These are phyloP conservation scores for Apteryx mantelli DNA, from an alignment of 2,113 vertebrate genomes.

Conservation along the genomic window DNA sequence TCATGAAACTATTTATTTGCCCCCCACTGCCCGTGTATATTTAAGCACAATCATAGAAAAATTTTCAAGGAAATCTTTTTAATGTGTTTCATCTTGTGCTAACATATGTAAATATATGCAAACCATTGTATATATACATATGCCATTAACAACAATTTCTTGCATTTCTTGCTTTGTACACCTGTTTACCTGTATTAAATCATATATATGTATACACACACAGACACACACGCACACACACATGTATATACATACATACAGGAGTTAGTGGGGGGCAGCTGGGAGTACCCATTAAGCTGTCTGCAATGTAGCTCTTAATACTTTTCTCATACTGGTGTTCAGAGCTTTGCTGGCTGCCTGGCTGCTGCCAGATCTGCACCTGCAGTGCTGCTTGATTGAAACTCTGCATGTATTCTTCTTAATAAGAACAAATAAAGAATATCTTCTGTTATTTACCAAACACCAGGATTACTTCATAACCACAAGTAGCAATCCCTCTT, in stretches of 20 bases:
- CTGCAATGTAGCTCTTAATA: not conserved
- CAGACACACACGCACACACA: no score
- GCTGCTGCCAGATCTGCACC: conserved; percentile 21
- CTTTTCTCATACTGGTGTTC: not conserved
- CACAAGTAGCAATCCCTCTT: not conserved
- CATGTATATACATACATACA: not conserved
- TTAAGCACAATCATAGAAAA: not conserved
- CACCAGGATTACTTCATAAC: conserved; percentile 22
- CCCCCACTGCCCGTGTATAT: not conserved
- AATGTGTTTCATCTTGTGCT: not conserved
- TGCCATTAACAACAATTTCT: not conserved
- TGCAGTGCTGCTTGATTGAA: conserved; percentile 34
- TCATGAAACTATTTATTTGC: not conserved
- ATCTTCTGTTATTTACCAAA: conserved; percentile 47
- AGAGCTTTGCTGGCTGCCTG: not conserved
- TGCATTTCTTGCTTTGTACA: not conserved
- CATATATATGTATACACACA: not conserved
- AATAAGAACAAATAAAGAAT: conserved; percentile 35
- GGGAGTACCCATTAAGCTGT: not conserved
- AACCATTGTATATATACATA: not conserved
- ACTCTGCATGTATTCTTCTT: conserved; percentile 34
- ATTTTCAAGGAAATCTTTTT: not conserved
- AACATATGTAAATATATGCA: not conserved
- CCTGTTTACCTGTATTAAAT: not conserved
- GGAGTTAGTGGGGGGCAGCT: not conserved